Evolutionary conservation across 2,113 vertebrate genomes (phyloP), one percentile per base, ranked within the genome.

Genomic region (Coracopsis vasa): DNA sequence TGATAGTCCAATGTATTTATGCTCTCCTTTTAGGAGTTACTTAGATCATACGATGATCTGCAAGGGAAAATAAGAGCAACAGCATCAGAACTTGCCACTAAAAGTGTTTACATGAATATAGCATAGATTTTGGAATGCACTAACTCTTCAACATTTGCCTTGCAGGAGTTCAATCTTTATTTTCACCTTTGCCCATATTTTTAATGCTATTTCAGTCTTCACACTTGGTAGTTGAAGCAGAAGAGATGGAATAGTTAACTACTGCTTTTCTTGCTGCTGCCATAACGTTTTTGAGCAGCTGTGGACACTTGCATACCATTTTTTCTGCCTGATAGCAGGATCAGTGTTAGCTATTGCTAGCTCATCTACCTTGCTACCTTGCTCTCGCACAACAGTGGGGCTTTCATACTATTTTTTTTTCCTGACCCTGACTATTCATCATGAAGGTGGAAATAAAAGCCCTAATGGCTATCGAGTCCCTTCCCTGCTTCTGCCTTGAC

Each of bases 331-430:
- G 47, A 86, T 50, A 61, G 44, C 61, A 64, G 47, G 61, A 73
- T 93, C 86, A 79, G 51, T 45, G 21, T 41, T 72, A 78, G 56
- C 47, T 86, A 69, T 69, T 80, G 13, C 72, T 61, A 75, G 39
- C 56, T 74, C 65, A 93, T 95, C 79, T 71, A 37, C 93, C 86
- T 93, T 94, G 28, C 88, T 94, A 61, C 70, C 64, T 82, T 79
- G 61, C 44, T 92, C 25, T 74, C 79, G 65, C 42, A 80, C 60
- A 87, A 48, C 58, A 92, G 79, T 84, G 56, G 21, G 10, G 17
- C 3, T 88, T 93, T 96, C 94, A 72, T 72, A 61, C 17, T 29
- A 24, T 86, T 93, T 84, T 78, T 50, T 25, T 79, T 83, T 80
- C 80, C 65, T 65, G 77, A 58, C 83, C 77, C n/a, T 50, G 58